Percentiles rank a stretch among this genome's conserved stretches.
Conservation (phyloP, 92 coral and sea anemone genomes). For the Parazoanthus darwini region DNA sequence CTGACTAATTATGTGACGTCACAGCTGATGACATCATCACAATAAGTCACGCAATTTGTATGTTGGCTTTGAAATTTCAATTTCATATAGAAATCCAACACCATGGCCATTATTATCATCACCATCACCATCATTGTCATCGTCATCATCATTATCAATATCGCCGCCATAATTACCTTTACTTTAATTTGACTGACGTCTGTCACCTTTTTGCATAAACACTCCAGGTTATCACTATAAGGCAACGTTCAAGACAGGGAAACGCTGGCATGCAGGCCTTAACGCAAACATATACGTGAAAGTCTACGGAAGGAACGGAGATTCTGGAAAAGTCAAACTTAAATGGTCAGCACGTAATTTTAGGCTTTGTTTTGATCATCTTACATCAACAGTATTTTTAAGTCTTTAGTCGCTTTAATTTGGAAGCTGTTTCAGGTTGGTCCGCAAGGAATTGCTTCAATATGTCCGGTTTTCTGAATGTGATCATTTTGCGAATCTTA, state of each 20-base stretch:
- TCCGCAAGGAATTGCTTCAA: neutral
- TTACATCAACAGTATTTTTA: neutral
- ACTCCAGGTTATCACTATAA: constrained; percentile 66
- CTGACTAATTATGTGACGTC: no score
- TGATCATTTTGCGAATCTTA: no score
- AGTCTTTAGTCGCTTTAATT: neutral
- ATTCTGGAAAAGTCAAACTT: constrained; percentile 57
- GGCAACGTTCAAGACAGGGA: constrained; percentile 69
- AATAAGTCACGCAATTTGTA: no score
- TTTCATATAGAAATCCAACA: neutral
- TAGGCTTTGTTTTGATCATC: neutral
- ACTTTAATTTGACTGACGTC: neutral
- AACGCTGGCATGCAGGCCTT: constrained; percentile 58
- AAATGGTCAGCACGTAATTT: constrained; percentile 30
- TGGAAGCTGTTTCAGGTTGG: neutral
- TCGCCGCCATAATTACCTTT: neutral
- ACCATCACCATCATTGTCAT: neutral
- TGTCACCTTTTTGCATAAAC: neutral
- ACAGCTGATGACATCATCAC: neutral
- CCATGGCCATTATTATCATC: neutral
- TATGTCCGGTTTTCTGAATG: no score
- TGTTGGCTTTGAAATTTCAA: no score
- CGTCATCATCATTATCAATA: neutral
- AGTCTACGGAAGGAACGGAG: constrained; percentile 66
- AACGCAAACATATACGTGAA: constrained; percentile 51